phyloP scores from a whole-genome alignment of 92 coral and sea anemone species.

The Porites lobata region DNA sequence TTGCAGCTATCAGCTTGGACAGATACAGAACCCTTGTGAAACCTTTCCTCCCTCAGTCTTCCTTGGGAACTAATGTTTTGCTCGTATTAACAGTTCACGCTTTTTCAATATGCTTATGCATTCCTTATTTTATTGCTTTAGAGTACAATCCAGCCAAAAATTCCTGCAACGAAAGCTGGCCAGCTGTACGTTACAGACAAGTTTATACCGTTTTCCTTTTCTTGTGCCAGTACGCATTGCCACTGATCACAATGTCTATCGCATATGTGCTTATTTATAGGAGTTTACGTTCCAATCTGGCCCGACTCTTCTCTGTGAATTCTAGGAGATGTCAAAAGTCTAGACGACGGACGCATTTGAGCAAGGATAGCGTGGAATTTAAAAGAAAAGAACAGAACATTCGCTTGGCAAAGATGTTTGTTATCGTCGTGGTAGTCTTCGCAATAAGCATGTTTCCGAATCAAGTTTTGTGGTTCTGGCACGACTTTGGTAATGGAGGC shows the following conservation, averaged over 20 bases:
- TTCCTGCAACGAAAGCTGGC: conserved; percentile 66
- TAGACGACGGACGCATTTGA: neutral
- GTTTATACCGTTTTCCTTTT: conserved; percentile 65
- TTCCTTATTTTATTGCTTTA: conserved; percentile 68
- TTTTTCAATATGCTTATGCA: conserved; percentile 63
- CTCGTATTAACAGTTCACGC: conserved; percentile 52
- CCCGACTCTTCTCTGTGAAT: neutral
- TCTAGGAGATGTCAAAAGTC: neutral
- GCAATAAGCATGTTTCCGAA: conserved; percentile 91
- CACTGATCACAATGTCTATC: conserved; percentile 51
- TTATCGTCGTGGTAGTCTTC: conserved; percentile 83
- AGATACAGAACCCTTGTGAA: conserved; percentile 74
- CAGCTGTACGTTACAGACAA: conserved; percentile 43
- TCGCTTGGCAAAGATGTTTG: conserved; percentile 91
- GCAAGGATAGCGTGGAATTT: neutral
- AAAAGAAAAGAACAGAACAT: conserved; percentile 84
- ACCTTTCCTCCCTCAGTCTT: conserved; percentile 69
- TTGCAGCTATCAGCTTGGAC: conserved; percentile 84
- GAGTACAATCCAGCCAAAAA: conserved; percentile 27
- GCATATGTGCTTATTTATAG: conserved; percentile 60
- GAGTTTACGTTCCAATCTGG: conserved; percentile 24
- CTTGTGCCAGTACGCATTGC: conserved; percentile 64
- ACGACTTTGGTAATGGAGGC: conserved; percentile 73
- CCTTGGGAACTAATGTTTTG: conserved; percentile 36
- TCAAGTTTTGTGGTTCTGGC: conserved; percentile 90